phyloP scores from a whole-genome alignment of 2,113 vertebrate species.

The Megaceryle maxima region DNA sequence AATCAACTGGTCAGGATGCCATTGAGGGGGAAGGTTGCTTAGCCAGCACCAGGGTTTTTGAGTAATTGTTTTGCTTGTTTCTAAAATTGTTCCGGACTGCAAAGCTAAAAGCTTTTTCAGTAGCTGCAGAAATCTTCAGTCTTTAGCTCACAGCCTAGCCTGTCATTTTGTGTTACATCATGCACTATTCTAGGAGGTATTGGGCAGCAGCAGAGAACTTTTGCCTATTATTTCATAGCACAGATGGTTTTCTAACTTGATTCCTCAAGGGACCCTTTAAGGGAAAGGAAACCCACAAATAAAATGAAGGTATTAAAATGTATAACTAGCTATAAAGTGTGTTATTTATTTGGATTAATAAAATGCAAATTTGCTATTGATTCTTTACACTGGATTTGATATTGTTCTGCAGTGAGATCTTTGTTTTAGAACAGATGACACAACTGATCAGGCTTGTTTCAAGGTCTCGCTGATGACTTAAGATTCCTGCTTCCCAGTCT shows the following conservation, averaged over 20 bases:
- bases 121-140: slow-evolving; percentile 1
- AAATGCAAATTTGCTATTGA: background rate
- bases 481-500: background rate
- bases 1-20: background rate
- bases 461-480: background rate
- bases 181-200: background rate
- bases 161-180: background rate
- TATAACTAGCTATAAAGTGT: background rate
- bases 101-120: background rate
- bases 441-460: background rate
- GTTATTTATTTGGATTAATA: background rate
- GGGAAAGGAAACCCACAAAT: background rate
- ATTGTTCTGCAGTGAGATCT: background rate
- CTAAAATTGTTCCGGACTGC: background rate
- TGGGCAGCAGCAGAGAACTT: background rate
- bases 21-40: background rate
- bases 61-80: background rate
- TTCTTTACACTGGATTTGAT: background rate
- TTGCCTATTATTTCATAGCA: background rate
- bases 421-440: background rate
- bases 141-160: background rate
- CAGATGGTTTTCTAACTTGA: background rate
- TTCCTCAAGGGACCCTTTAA: background rate
- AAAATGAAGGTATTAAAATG: background rate
- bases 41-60: background rate